phyloP scores from a whole-genome alignment of 92 coral and sea anemone genomes.

The Hydrozoanthus gracilis region DNA sequence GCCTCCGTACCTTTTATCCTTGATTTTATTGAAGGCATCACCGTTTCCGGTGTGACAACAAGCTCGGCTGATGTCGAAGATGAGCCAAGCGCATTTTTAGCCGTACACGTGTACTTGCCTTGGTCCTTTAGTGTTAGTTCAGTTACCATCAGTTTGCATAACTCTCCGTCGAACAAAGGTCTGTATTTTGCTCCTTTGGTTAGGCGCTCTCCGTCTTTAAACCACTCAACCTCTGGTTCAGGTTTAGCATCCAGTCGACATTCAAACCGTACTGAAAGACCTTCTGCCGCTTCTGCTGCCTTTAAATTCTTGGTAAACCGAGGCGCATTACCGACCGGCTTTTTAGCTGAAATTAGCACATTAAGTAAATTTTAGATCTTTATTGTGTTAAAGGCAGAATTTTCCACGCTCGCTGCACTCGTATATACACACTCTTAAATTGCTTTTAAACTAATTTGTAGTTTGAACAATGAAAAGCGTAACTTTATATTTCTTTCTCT shows the following conservation, averaged over 20 bases:
- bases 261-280: constrained; percentile 67
- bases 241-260: constrained; percentile 64
- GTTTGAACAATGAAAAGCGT: too few relatives aligned
- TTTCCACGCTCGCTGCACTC: too few relatives aligned
- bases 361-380: neutral
- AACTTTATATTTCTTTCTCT: too few relatives aligned
- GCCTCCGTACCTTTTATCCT: constrained; percentile 76
- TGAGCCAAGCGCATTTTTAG: constrained; percentile 81
- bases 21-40: constrained; percentile 72
- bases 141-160: constrained; percentile 72
- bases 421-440: too few relatives aligned
- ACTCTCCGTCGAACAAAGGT: constrained; percentile 67
- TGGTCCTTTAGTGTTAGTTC: constrained; percentile 76
- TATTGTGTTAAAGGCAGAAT: too few relatives aligned
- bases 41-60: constrained; percentile 63
- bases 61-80: constrained; percentile 67
- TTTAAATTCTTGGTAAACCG: constrained; percentile 49
- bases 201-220: constrained; percentile 54
- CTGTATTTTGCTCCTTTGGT: constrained; percentile 69
- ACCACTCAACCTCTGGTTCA: constrained; percentile 61
- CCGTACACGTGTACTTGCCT: constrained; percentile 85
- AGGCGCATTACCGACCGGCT: constrained; percentile 24
- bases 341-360: constrained; percentile 22
- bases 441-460: too few relatives aligned
- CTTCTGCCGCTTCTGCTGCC: constrained; percentile 70